These are phyloP conservation scores for Camponotus vicinus DNA, from an alignment of 1,140 invertebrate genomes.

Conservation along the genomic window DNA sequence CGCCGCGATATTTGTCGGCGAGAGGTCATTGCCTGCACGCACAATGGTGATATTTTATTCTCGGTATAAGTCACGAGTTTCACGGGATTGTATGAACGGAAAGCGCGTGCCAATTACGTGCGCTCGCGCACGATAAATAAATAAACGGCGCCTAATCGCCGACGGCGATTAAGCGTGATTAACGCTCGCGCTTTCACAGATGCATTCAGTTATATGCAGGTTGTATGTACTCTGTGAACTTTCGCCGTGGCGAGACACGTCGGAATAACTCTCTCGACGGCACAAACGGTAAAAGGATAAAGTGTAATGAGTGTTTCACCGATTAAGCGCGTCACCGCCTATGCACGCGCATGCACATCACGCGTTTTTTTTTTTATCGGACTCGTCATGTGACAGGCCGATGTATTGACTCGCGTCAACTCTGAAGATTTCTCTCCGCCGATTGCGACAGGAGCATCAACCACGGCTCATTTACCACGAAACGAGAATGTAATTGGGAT, in stretches of 20 bases:
- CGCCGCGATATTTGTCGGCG: constrained; percentile 3
- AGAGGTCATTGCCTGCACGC: constrained; percentile 46
- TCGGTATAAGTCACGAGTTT: constrained; percentile 37
- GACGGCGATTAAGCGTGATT: constrained; percentile 50
- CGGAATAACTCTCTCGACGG: constrained; percentile 26
- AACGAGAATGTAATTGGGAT: constrained; percentile 8
- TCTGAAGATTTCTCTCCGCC: constrained; percentile 55
- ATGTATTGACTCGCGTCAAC: constrained; percentile 60
- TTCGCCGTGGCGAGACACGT: constrained; percentile 54
- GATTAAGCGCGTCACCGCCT: constrained; percentile 33
- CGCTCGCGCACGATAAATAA: constrained; percentile 55
- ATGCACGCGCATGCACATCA: too few relatives aligned
- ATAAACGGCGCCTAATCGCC: constrained; percentile 51
- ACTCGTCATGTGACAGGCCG: constrained; percentile 15
- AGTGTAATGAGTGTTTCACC: constrained; percentile 41
- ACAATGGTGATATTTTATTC: constrained; percentile 55
- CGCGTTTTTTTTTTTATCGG: constrained; percentile 1
- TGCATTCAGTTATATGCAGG: neutral
- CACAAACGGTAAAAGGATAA: constrained; percentile 41
- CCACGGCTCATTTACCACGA: constrained; percentile 18
- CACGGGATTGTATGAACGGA: neutral
- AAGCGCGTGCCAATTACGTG: constrained; percentile 32
- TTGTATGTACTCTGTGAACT: constrained; percentile 31
- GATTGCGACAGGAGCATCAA: constrained; percentile 56
- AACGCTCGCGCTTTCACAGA: constrained; percentile 26